Conservation (phyloP, 2,888 invertebrate species). For the Amphimallon solstitiale region DNA sequence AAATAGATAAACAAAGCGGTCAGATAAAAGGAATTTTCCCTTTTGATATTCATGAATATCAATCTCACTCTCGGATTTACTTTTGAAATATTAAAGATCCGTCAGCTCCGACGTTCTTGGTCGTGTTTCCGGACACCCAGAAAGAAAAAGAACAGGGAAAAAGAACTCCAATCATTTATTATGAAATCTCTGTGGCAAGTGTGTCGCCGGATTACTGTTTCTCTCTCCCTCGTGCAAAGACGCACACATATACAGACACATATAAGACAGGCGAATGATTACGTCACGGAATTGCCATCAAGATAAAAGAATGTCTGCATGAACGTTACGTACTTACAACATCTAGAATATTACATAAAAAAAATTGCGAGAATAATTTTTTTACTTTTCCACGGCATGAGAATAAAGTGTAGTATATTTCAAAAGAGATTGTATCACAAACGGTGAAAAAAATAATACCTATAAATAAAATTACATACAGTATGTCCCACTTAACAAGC, state of each 20-base stretch:
- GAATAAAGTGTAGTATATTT: no score
- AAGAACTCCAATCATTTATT: slow-evolving; percentile 27
- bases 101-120: slow-evolving; percentile 24
- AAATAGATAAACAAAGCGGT: slow-evolving; percentile 42
- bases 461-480: no score
- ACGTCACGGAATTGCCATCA: slow-evolving; percentile 4
- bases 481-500: no score
- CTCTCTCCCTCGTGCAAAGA: not conserved
- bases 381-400: no score
- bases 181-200: slow-evolving; percentile 21
- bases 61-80: slow-evolving; percentile 37
- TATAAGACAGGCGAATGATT: not conserved
- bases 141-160: slow-evolving; percentile 10
- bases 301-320: slow-evolving; percentile 22
- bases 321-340: slow-evolving; percentile 5
- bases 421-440: no score
- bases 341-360: not conserved
- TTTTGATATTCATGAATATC: slow-evolving; percentile 41
- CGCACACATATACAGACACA: slow-evolving; percentile 1
- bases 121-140: slow-evolving; percentile 21
- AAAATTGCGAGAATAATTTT: no score
- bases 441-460: no score
- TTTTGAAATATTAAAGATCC: slow-evolving; percentile 38
- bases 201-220: slow-evolving; percentile 12
- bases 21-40: slow-evolving; percentile 39